Percentiles rank a stretch among this genome's conserved stretches.
These are phyloP conservation scores for Paraescarpia echinospica DNA, from an alignment of 1,140 invertebrate species.

Conservation along the genomic window DNA sequence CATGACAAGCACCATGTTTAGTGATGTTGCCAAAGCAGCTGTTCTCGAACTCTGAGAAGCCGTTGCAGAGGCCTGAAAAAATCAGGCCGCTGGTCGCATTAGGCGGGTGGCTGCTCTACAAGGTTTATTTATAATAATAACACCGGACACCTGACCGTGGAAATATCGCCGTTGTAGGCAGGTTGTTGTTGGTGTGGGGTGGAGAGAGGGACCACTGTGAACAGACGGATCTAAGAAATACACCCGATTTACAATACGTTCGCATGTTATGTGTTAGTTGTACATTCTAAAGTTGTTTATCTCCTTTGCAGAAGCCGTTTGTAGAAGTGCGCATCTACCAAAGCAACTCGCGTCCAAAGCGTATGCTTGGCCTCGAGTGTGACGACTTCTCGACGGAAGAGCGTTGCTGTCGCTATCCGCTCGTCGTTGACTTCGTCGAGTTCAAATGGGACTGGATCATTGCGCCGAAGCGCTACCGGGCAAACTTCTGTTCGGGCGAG, in stretches of 20 bases:
- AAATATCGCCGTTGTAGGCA: no score
- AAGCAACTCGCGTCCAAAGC: slow-evolving; percentile 14
- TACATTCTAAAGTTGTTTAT: neutral
- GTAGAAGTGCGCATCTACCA: slow-evolving; percentile 24
- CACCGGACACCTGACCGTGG: no score
- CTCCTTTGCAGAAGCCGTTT: slow-evolving; percentile 47
- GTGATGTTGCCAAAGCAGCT: no score
- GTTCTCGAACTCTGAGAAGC: no score
- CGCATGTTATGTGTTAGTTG: slow-evolving; percentile 53
- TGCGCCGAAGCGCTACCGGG: slow-evolving; percentile 92
- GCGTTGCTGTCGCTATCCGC: slow-evolving; percentile 29
- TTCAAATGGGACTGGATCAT: slow-evolving; percentile 99
- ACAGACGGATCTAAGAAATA: neutral
- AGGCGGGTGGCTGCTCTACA: no score
- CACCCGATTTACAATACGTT: neutral
- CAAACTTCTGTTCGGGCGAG: slow-evolving; percentile 90
- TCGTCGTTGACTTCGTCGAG: slow-evolving; percentile 82
- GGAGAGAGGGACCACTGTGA: neutral
- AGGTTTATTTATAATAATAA: no score
- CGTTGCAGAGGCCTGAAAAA: no score
- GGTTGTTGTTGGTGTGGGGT: no score
- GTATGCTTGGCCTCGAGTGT: slow-evolving; percentile 18
- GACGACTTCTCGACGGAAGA: slow-evolving; percentile 20
- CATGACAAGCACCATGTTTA: no score
- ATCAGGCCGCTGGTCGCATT: no score